These are phyloP conservation scores for Beaufortia kweichowensis DNA, from an alignment of 2,113 vertebrate genomes.

Conservation along the genomic window DNA sequence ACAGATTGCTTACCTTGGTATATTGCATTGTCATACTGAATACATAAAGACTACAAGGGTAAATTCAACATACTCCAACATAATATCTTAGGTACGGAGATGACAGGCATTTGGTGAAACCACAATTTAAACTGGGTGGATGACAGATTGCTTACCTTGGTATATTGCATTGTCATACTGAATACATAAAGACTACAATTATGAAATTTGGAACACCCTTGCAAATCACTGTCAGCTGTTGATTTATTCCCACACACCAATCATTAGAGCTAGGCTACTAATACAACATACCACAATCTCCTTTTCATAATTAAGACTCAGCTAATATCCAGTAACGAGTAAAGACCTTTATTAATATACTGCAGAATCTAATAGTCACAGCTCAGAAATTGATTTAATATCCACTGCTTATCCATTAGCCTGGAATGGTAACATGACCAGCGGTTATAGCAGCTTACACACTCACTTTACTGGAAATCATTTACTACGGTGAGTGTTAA, in stretches of 20 bases:
- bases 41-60: not conserved
- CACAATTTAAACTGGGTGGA: not conserved
- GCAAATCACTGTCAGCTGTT: no score
- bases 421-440: not conserved
- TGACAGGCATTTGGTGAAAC: not conserved
- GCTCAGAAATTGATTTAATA: not conserved
- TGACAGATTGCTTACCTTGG: not conserved
- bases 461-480: constrained; percentile 15
- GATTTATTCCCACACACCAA: not conserved
- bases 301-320: not conserved
- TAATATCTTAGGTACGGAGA: constrained; percentile 10
- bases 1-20: not conserved
- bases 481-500: constrained; percentile 22
- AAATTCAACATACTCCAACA: not conserved
- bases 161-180: not conserved
- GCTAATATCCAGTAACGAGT: not conserved
- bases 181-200: not conserved
- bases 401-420: not conserved
- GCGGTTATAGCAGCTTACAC: not conserved
- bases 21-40: not conserved
- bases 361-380: not conserved
- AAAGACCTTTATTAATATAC: not conserved
- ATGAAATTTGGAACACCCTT: not conserved
- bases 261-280: not conserved
- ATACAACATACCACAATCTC: not conserved